Percentiles rank a stretch among this genome's conserved stretches.
These are phyloP conservation scores for Chrysocyon brachyurus DNA, from an alignment of 2,797 vertebrate species.

Conservation along the genomic window DNA sequence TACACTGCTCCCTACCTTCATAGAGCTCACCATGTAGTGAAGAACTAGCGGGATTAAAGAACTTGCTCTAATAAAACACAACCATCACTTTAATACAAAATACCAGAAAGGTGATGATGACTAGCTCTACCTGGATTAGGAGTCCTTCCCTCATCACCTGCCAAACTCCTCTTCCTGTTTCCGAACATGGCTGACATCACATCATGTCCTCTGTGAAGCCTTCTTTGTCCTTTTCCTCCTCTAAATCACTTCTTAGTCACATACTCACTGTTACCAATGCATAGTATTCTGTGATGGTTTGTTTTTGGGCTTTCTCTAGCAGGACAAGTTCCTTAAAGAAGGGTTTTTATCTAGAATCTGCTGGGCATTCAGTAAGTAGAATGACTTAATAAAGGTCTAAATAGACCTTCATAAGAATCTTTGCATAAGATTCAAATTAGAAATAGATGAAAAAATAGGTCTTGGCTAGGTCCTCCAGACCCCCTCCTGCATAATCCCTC, in stretches of 20 bases:
- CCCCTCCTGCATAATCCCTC: neutral
- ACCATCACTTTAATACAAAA: neutral
- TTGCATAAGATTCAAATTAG: neutral
- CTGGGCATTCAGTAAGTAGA: neutral
- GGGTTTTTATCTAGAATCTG: neutral
- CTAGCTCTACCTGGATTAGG: neutral
- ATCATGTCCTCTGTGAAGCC: neutral
- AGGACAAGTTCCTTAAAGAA: neutral
- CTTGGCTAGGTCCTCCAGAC: neutral
- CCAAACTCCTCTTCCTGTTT: neutral
- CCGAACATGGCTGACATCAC: neutral
- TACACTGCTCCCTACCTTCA: neutral
- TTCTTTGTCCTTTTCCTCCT: neutral
- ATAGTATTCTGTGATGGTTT: neutral
- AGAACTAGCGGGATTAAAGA: neutral
- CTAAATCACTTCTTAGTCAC: neutral
- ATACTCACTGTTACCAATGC: too few species aligned
- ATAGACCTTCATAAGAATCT: neutral
- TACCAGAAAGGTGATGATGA: fast-evolving
- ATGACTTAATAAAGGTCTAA: neutral
- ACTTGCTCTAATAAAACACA: neutral
- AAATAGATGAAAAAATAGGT: neutral
- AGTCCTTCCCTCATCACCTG: neutral
- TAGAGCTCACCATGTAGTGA: fast-evolving
- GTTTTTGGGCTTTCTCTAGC: neutral